Base-by-base conservation (phyloP, 2,797 vertebrate species). In the Paedocypris micromegethes region DNA sequence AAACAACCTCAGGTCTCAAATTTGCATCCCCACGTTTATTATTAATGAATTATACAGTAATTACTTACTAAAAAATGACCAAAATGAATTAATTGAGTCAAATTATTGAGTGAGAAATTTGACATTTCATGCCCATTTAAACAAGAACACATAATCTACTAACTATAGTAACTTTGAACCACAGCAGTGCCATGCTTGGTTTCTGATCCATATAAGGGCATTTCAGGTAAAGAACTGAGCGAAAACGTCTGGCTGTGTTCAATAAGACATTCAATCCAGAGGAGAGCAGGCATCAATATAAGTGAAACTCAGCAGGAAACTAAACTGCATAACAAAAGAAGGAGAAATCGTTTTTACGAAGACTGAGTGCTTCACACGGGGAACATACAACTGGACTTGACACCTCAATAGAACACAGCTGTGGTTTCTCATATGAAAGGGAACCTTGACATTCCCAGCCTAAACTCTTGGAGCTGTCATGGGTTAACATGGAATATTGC, bases 181-280 rank as follows among this genome's bases (percentile, higher is more conserved):
- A 49, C 38, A 44, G 64, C 50, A 48, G 47, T 9, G 50, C 68
- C 54, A 45, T 45, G 51, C 38, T 72, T 68, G 70, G 52, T 64
- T 70, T 66, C 7, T 2, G 2, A 37, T 37, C 9, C 46, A 56
- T 58, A n/a, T 38, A 4, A 58, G 56, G 50, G 8, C 5, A 42
- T 58, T 41, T 63, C n/a, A 63, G 42, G 53, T 48, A 62, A 73
- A 63, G 62, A 9, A 53, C 39, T 52, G 48, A 63, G 41, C 69
- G 49, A 68, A 49, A 23, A 72, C 53, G 47, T 38, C 53, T 75
- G 66, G 42, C 48, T 68, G 58, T 58, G 47, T 74, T 74, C 64
- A 62, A 63, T 70, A 72, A 77, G 59, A 7, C 59, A 49, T 74
- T 70, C 64, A 70, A 69, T 46, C 53, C 68, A 66, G 68, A 55